Percentiles rank a stretch among this genome's conserved stretches.
phyloP scores from a whole-genome alignment of 2,113 vertebrate genomes.

The Mirounga angustirostris region DNA sequence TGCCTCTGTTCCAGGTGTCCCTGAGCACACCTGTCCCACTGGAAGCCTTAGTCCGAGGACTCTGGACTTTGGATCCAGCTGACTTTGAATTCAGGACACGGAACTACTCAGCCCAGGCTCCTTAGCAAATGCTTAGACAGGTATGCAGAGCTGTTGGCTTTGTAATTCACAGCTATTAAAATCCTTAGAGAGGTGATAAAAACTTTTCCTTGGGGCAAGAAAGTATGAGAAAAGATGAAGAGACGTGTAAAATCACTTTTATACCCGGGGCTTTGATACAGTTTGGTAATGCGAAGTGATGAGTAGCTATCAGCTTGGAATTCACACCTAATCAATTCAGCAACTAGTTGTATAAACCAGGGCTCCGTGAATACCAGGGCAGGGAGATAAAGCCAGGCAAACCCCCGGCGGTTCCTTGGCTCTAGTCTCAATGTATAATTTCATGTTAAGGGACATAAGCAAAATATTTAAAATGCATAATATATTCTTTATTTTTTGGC shows the following conservation, averaged over 20 bases:
- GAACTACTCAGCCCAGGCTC: background rate
- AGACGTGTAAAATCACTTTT: background rate
- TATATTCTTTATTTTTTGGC: background rate
- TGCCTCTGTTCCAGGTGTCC: background rate
- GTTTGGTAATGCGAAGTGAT: background rate
- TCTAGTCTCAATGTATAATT: background rate
- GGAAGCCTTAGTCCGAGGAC: rapidly evolving
- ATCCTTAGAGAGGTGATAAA: conserved; percentile 43
- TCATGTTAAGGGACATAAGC: background rate
- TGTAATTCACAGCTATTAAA: conserved; percentile 71
- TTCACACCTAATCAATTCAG: conserved; percentile 11
- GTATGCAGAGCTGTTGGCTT: background rate
- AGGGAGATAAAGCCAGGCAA: background rate
- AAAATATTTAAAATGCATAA: background rate
- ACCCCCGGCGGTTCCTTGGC: background rate
- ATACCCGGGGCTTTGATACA: background rate
- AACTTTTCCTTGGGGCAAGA: conserved; percentile 56
- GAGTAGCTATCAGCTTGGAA: background rate
- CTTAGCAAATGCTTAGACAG: background rate
- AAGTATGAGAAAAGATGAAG: conserved; percentile 21
- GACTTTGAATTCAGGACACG: background rate
- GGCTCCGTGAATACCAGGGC: rapidly evolving
- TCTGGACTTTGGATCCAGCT: background rate
- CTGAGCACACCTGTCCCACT: rapidly evolving
- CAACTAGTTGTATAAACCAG: rapidly evolving